These are phyloP conservation scores for Monochamus alternatus DNA, from an alignment of 2,888 invertebrate species.

Conservation along the genomic window DNA sequence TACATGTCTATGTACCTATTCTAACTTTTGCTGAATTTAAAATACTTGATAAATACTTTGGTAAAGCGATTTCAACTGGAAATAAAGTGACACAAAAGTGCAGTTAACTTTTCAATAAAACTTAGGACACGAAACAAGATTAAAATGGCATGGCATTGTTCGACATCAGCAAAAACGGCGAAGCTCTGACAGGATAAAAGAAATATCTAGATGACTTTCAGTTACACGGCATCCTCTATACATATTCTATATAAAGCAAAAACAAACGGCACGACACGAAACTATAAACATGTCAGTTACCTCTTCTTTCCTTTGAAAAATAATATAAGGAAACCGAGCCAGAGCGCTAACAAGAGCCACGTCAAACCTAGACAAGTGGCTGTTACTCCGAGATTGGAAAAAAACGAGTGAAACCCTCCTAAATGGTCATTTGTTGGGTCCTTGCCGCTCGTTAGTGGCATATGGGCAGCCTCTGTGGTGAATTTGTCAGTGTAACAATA, in stretches of 20 bases:
- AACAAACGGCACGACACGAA: background rate
- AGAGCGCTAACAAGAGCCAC: background rate
- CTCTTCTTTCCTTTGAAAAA: conserved; percentile 5
- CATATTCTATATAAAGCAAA: no score
- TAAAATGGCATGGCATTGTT: background rate
- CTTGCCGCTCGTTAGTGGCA: conserved; percentile 5
- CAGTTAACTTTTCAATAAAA: conserved; percentile 18
- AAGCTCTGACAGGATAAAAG: conserved; percentile 18
- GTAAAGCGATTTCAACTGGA: background rate
- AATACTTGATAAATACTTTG: background rate
- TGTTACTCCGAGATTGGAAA: background rate
- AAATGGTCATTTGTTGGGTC: conserved; percentile 1
- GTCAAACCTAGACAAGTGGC: background rate
- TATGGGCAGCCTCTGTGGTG: background rate
- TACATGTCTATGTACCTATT: no score
- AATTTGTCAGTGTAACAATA: conserved; percentile 14
- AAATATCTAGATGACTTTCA: background rate
- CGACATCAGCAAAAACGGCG: background rate
- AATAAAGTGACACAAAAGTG: conserved; percentile 9
- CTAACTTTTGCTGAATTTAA: no score
- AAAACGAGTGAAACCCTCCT: background rate
- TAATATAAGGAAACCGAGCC: background rate
- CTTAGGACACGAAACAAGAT: conserved; percentile 2
- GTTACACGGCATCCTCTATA: no score
- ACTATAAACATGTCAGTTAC: conserved; percentile 4